Evolutionary conservation across 2,113 vertebrate species (phyloP), one percentile per base, ranked within the genome.

Genomic region (Hippolais icterina): DNA sequence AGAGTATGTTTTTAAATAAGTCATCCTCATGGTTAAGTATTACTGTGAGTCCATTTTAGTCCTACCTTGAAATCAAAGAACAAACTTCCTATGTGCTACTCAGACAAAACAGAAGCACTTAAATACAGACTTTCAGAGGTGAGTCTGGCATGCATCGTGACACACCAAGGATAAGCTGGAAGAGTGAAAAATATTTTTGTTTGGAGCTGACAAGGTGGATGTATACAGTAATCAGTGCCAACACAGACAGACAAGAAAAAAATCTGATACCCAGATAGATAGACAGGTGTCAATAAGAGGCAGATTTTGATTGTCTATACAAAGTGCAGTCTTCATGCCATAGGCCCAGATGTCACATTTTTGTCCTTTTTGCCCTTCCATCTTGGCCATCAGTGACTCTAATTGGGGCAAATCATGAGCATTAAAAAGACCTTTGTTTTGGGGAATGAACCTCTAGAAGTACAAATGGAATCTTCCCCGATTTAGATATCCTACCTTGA

Each of bases 111-210:
- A 83, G 54, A 64, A 80, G 37, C 12, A 28, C 60, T 84, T 81
- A 53, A 79, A 78, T 68, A 57, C 54, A 89, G 82, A 63, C 47
- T 71, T 83, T 20, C 16, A 65, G 35, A 77, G 94, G 10, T 78
- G 37, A 83, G 88, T 85, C 88, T 96, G 57, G 47, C 49, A 28
- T 61, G 41, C 37, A 59, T 78, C 15, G 2, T 94, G 87, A 75
- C 69, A 93, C 60, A 83, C 47, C 65, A 78, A 65, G 44, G 15
- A 80, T 50, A 29, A 83, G 65, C 53, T 35, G 35, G 24, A 89
- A 76, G 20, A 80, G 33, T 19, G 41, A 81, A 81, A 94, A 78
- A 75, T 83, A 71, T 56, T 92, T 93, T 95, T 83, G 49, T 94
- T 92, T 90, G 83, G 83, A 92, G 76, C 44, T 95, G 71, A 59